Evolutionary conservation across 2,888 invertebrate species (phyloP), one percentile per base, ranked within the genome.

Genomic region (Tillus elongatus): DNA sequence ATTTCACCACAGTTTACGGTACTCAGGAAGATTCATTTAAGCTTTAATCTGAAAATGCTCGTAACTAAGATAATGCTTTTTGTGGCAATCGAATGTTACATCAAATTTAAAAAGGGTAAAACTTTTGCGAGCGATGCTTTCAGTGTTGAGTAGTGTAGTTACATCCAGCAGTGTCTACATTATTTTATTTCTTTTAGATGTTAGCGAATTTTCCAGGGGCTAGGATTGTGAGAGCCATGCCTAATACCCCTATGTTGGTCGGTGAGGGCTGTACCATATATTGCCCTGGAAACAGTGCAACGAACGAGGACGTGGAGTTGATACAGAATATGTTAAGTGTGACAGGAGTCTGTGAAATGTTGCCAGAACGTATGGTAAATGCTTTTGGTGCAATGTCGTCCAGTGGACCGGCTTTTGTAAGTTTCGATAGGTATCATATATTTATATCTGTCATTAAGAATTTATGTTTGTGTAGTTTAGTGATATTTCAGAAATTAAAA

Each of bases 391-490:
- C 81, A 2, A 63, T 96, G 1, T 75, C 85, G 33, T 91, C 86
- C 4, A 86, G 87, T 67, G 93, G 92, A 2, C 92, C 92, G 15
- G 95, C 95, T 24, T 96, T 82, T 74, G 90, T 91, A 70, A 75
- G 79, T 69, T 9, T 9, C 24, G 24, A 6, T 19, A 6, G n/a
- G n/a, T n/a, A n/a, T n/a, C n/a, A n/a, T 19, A 19, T 19, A 9
- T 9, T 19, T 19, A 19, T 8, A 19, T 19, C 6, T 19, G 6
- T 9, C 24, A 19, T 19, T 19, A 19, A 19, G 24, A 19, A n/a
- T 19, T 19, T 19, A 19, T 6, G 24, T 19, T 19, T 8, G n/a
- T 19, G 6, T 6, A 8, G 6, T 19, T 6, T 19, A 8, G 24
- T 19, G 24, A n/a, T n/a, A 19, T 19, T 8, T 8, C 6, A 19